Evolutionary conservation across 2,797 vertebrate genomes (phyloP), one percentile per base, ranked within the genome.

Genomic region (Perdix hodgsoniae): DNA sequence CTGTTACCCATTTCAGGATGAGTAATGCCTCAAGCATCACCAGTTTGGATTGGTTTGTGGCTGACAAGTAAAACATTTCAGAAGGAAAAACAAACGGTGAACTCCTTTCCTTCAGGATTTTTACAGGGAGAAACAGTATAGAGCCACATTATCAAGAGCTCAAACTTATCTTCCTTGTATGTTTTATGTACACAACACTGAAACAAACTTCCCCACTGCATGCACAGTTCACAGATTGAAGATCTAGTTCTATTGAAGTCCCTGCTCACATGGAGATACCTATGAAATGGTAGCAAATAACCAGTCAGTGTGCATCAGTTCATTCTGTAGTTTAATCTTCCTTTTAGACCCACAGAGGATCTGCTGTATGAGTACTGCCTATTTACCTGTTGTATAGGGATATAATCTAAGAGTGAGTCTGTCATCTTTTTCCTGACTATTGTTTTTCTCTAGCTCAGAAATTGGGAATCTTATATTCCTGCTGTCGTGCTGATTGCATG

Each of bases 401-500:
- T 91, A 11, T 40, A 81, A 88, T 95, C 89, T 54, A 8, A 77
- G 16, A 69, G 35, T 0, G 19, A 93, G 76, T 56, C 76, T 90
- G 74, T 86, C 70, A 91, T 91, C 74, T 63, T 78, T 18, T 14
- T 88, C 29, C 37, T 57, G 78, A 37, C 26, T n/a, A 6, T 64
- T 65, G 40, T 83, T 94, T 81, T 78, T 1, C 82, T 73, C 82
- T 60, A 14, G 47, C 47, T 95, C 76, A 86, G 92, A 64, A 71
- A 40, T 29, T 56, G 66, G 77, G 23, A 67, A 73, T 70, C 31
- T 40, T 39, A 71, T 23, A 8, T 18, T 52, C 40, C 31, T 44
- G 54, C 63, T 37, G n/a, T 42, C 59, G 59, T 75, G 92, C 94
- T 95, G 94, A 92, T 83, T 83, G 63, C 31, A 42, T 37, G 60